phyloP scores from a whole-genome alignment of 2,113 vertebrate species.

The Anser brachyrhynchus region DNA sequence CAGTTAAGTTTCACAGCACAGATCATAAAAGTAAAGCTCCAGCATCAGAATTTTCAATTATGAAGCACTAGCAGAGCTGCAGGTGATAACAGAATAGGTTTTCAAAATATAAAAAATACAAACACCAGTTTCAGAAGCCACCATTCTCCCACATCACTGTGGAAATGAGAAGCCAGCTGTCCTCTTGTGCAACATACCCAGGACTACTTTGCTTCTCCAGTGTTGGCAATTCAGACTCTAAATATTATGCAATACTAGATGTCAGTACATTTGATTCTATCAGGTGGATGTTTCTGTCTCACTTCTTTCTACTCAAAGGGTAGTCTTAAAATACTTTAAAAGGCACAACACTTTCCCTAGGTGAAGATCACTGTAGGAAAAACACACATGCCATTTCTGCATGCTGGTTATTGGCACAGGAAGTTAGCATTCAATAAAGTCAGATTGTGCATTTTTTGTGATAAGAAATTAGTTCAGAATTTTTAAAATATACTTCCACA shows the following conservation, averaged over 20 bases:
- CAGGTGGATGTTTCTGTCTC: not conserved
- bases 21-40: not conserved
- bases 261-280: not conserved
- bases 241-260: not conserved
- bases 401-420: not conserved
- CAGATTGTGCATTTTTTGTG: not conserved
- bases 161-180: not conserved
- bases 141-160: not conserved
- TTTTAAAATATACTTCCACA: not conserved
- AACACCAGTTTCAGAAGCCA: not conserved
- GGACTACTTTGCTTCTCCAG: not conserved
- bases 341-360: not conserved
- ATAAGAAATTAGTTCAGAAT: not conserved
- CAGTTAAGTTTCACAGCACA: not conserved
- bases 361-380: not conserved
- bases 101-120: not conserved
- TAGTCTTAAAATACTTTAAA: not conserved
- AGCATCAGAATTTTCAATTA: not conserved
- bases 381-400: not conserved
- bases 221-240: not conserved
- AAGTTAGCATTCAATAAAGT: not conserved
- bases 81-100: not conserved
- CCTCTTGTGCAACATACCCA: accelerated
- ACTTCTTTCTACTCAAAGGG: not conserved
- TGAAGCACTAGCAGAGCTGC: not conserved